phyloP scores from a whole-genome alignment of 2,888 invertebrate genomes.

The Hemistola chrysoprasaria region DNA sequence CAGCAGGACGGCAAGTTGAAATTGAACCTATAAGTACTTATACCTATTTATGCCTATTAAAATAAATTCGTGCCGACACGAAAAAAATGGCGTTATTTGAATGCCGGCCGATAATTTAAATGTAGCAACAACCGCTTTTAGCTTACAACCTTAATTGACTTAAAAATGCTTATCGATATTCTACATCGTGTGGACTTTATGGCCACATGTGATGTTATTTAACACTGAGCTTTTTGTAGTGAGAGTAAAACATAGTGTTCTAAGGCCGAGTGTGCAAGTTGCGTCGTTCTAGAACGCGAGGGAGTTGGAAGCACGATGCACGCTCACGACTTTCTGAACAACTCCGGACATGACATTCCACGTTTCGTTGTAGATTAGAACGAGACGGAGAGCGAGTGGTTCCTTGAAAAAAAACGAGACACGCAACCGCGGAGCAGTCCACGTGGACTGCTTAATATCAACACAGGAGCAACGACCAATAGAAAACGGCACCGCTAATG shows the following conservation, averaged over 20 bases:
- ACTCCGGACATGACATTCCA: conserved; percentile 82
- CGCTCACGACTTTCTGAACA: conserved; percentile 83
- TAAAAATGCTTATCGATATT: conserved; percentile 81
- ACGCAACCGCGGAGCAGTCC: conserved; percentile 75
- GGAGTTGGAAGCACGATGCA: conserved; percentile 79
- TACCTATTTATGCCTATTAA: conserved; percentile 42
- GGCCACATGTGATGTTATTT: conserved; percentile 22
- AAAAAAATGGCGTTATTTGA: conserved; percentile 81
- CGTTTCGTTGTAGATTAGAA: conserved; percentile 82
- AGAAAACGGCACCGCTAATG: conserved; percentile 82
- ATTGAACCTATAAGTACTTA: not conserved
- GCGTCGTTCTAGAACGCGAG: conserved; percentile 50
- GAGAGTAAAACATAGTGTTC: conserved; percentile 38
- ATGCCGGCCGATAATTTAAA: conserved; percentile 82
- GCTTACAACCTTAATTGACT: conserved; percentile 83
- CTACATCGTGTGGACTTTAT: conserved; percentile 42
- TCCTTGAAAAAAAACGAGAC: conserved; percentile 79
- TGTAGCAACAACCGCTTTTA: conserved; percentile 83
- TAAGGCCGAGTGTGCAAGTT: conserved; percentile 40
- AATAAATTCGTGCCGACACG: conserved; percentile 81
- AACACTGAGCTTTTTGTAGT: conserved; percentile 44
- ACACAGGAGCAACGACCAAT: conserved; percentile 82
- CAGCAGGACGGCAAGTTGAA: too few species aligned
- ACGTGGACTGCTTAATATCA: conserved; percentile 82
- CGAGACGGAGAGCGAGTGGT: conserved; percentile 74